Evolutionary conservation across 2,888 invertebrate species (phyloP).

Genomic region (Saturnia japonica): DNA sequence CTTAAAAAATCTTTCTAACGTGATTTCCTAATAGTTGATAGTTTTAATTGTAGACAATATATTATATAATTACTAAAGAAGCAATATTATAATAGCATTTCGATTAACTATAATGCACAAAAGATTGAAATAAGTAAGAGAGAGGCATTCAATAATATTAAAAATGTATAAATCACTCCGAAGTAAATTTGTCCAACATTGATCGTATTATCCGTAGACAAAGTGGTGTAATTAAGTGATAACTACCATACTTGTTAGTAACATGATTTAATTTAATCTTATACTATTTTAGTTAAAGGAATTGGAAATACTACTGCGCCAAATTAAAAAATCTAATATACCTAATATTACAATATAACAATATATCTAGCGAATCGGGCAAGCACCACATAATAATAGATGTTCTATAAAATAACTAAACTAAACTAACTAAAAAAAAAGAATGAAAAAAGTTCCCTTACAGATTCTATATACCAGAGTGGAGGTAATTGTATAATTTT

Average conservation of each 20-base stretch:
- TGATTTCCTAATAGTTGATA: background rate
- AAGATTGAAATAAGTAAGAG: background rate
- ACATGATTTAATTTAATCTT: background rate
- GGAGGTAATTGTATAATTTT: too few species aligned
- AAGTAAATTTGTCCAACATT: background rate
- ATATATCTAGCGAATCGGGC: too few species aligned
- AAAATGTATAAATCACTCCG: background rate
- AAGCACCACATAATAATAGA: too few species aligned
- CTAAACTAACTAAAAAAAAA: too few species aligned
- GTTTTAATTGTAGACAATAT: background rate
- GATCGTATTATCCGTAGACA: background rate
- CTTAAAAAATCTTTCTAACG: background rate
- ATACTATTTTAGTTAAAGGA: background rate
- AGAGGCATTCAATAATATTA: background rate
- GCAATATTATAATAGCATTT: background rate
- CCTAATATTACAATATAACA: too few species aligned
- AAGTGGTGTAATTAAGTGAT: background rate
- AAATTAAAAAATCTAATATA: too few species aligned
- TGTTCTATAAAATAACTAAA: too few species aligned
- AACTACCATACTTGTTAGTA: background rate
- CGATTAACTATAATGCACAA: background rate
- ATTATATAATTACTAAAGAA: too few species aligned
- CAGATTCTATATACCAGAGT: too few species aligned
- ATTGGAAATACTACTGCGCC: too few species aligned
- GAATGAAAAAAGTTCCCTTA: too few species aligned